Base-by-base conservation (phyloP, 2,113 vertebrate species). In the Xenopus borealis region DNA sequence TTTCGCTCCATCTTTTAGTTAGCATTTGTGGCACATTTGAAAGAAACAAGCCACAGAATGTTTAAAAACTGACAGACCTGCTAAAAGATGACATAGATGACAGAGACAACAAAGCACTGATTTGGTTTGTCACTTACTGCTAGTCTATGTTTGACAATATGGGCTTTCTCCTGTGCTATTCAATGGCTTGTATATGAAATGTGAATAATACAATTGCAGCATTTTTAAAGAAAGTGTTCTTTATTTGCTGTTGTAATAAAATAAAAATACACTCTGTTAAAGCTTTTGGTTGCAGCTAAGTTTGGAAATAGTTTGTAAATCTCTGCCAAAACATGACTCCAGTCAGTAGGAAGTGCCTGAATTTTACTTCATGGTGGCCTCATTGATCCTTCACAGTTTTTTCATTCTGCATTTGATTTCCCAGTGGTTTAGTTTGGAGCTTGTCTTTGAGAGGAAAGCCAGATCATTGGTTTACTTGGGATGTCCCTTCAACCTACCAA, bases 321-420 rank as follows among this genome's bases (percentile, higher is more conserved):
- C 46, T 53, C 8, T 76, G 73, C 73, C 73, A 76, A 76, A 76
- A 44, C 27, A 44, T 69, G 46, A 69, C 30, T 76, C 66, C 53
- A 76, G 66, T 66, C 58, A 76, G 66, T 76, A 76, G 66, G 66
- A 69, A 69, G 69, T 69, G 73, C 62, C 73, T 76, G 66, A 76
- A 76, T 46, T 63, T 75, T 76, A 33, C 73, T 76, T 76, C 73
- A 76, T 69, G 73, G 73, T 76, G 73, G 73, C 59, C 73, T 67
- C 73, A 63, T 40, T 76, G 58, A 76, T 76, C 66, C 58, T 40
- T 76, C 61, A 63, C 50, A 69, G 66, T 62, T 76, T 69, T 76
- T 53, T 62, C 59, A 53, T 46, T 63, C 62, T 63, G 46, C 52
- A 30, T 69, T 76, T 69, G 69, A 76, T 76, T 76, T 75, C 72